phyloP scores from a whole-genome alignment of 2,888 invertebrate species.

The Orchestes rusci region DNA sequence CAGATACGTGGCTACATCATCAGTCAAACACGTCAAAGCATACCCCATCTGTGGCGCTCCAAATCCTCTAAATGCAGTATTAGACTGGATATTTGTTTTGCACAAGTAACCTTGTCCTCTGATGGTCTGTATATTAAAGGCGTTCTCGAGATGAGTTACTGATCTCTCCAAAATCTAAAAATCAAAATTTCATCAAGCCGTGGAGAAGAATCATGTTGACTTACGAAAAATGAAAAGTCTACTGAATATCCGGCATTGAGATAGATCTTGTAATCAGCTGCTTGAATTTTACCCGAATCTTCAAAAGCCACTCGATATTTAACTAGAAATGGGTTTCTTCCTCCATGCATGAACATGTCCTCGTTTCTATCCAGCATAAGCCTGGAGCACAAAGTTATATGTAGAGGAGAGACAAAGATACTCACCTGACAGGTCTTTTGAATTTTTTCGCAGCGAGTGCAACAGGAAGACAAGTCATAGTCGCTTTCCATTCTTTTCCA shows the following conservation, averaged over 20 bases:
- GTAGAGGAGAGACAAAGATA: background rate
- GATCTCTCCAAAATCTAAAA: constrained; percentile 72
- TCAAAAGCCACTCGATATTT: constrained; percentile 79
- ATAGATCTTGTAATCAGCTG: constrained; percentile 65
- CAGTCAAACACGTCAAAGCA: constrained; percentile 68
- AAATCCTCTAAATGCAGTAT: constrained; percentile 89
- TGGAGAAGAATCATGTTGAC: constrained; percentile 28
- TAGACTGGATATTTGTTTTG: constrained; percentile 83
- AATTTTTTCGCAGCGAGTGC: constrained; percentile 76
- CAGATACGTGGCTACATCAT: constrained; percentile 66
- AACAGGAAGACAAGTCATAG: constrained; percentile 61
- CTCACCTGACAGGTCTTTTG: constrained; percentile 50
- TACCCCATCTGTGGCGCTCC: constrained; percentile 91
- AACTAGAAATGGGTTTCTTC: constrained; percentile 80
- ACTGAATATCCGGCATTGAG: constrained; percentile 76
- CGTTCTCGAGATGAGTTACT: constrained; percentile 76
- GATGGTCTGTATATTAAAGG: constrained; percentile 71
- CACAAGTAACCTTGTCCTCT: constrained; percentile 67
- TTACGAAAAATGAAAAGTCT: constrained; percentile 73
- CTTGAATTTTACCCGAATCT: constrained; percentile 67
- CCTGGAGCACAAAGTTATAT: background rate
- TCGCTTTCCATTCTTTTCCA: constrained; percentile 80
- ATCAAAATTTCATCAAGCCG: background rate
- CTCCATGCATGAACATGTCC: constrained; percentile 86
- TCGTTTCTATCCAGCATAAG: constrained; percentile 89